Conservation (phyloP, 2,888 invertebrate species). For the Campoplex capitator region DNA sequence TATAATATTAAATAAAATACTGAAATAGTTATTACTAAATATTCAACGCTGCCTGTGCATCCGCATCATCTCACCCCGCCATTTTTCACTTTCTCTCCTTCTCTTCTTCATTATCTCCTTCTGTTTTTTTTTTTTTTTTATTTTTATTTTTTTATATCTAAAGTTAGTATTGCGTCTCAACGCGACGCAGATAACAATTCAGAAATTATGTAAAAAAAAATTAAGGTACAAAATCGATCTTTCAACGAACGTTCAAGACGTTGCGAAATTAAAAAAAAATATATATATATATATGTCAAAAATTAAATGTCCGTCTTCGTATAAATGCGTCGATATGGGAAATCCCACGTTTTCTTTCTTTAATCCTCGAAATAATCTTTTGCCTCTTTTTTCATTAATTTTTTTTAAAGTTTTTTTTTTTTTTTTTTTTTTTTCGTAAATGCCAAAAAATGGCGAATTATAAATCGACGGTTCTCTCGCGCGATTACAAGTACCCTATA, state of each 20-base stretch:
- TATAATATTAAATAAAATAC: slow-evolving; percentile 73
- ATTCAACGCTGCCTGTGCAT: slow-evolving; percentile 69
- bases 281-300: slow-evolving; percentile 2
- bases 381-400: background rate
- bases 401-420: background rate
- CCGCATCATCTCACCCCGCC: slow-evolving; percentile 69
- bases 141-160: slow-evolving; percentile 61
- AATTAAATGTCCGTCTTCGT: slow-evolving; percentile 12
- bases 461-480: slow-evolving; percentile 55
- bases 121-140: background rate
- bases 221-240: slow-evolving; percentile 68
- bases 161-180: slow-evolving; percentile 66
- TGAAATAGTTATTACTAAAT: slow-evolving; percentile 72
- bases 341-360: background rate
- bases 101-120: background rate
- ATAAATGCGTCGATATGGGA: slow-evolving; percentile 28
- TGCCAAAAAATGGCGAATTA: slow-evolving; percentile 49
- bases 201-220: slow-evolving; percentile 70
- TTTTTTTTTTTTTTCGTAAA: slow-evolving; percentile 18
- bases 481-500: slow-evolving; percentile 60
- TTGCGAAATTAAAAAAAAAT: slow-evolving; percentile 11
- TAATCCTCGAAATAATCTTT: background rate
- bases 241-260: slow-evolving; percentile 55
- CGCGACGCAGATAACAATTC: slow-evolving; percentile 71
- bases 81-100: slow-evolving; percentile 17